Evolutionary conservation across 1,140 invertebrate genomes (phyloP).

Genomic region (Phthorimaea operculella): DNA sequence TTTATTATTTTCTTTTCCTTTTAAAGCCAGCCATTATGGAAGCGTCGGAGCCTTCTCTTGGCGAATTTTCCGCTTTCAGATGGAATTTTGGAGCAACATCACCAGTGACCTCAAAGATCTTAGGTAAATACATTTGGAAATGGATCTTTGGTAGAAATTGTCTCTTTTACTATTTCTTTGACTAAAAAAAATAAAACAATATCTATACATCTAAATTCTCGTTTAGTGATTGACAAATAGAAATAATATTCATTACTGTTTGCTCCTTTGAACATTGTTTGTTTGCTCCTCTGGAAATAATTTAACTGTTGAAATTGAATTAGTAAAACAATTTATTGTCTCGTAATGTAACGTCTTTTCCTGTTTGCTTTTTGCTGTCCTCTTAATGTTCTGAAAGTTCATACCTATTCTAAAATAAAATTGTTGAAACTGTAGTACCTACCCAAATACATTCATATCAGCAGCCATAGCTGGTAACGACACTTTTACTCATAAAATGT

Average conservation of each 20-base stretch:
- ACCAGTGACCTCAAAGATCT: conserved; percentile 24
- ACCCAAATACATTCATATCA: too few relatives aligned
- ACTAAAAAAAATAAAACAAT: too few relatives aligned
- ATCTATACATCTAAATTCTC: too few relatives aligned
- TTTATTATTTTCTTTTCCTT: conserved; percentile 58
- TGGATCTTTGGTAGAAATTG: too few relatives aligned
- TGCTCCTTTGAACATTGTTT: neutral
- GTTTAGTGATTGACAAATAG: neutral
- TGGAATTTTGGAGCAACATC: conserved; percentile 28
- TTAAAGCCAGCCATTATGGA: conserved; percentile 52
- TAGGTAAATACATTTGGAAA: too few relatives aligned
- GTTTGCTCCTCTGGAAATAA: too few relatives aligned
- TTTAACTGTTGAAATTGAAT: neutral
- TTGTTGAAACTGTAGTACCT: too few relatives aligned
- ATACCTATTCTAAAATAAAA: too few relatives aligned
- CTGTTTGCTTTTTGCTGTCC: neutral
- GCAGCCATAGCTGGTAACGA: too few relatives aligned
- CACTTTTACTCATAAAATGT: neutral
- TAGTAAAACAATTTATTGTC: neutral
- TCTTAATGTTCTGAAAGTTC: conserved; percentile 1
- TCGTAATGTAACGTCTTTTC: neutral
- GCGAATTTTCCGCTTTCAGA: conserved; percentile 32
- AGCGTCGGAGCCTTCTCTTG: conserved; percentile 37
- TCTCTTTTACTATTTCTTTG: too few relatives aligned
- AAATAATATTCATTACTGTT: neutral